Evolutionary conservation across 2,888 invertebrate species (phyloP).

Genomic region (Chirona hameri): DNA sequence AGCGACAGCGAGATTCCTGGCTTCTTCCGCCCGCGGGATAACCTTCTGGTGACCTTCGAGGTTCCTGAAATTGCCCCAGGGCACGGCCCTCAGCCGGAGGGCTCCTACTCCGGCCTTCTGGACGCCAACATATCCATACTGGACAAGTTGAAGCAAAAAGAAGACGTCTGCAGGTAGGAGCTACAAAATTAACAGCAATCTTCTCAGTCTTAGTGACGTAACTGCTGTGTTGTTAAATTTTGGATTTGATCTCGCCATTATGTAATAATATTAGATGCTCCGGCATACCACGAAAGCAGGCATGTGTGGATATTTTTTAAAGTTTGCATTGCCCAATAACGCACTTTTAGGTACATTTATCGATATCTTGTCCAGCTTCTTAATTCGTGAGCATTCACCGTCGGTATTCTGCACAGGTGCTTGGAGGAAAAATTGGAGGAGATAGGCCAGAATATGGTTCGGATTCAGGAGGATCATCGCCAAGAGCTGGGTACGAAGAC

Average conservation of each 20-base stretch:
- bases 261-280: too few species aligned
- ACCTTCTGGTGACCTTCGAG: neutral
- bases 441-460: neutral
- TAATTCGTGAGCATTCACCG: too few species aligned
- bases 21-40: neutral
- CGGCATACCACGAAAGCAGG: too few species aligned
- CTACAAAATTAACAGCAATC: too few species aligned
- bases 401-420: neutral
- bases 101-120: constrained; percentile 51
- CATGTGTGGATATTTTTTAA: too few species aligned
- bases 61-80: neutral
- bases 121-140: constrained; percentile 52
- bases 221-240: too few species aligned
- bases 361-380: too few species aligned
- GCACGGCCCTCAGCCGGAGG: constrained; percentile 46
- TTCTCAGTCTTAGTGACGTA: too few species aligned
- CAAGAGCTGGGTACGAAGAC: neutral
- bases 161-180: constrained; percentile 46
- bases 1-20: neutral
- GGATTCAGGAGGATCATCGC: neutral
- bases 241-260: too few species aligned
- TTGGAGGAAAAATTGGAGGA: constrained; percentile 2
- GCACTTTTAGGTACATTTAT: too few species aligned
- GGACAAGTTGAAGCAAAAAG: constrained; percentile 49
- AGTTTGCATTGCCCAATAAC: too few species aligned